phyloP scores from a whole-genome alignment of 2,888 invertebrate genomes.

The Eurytoma adleriae region DNA sequence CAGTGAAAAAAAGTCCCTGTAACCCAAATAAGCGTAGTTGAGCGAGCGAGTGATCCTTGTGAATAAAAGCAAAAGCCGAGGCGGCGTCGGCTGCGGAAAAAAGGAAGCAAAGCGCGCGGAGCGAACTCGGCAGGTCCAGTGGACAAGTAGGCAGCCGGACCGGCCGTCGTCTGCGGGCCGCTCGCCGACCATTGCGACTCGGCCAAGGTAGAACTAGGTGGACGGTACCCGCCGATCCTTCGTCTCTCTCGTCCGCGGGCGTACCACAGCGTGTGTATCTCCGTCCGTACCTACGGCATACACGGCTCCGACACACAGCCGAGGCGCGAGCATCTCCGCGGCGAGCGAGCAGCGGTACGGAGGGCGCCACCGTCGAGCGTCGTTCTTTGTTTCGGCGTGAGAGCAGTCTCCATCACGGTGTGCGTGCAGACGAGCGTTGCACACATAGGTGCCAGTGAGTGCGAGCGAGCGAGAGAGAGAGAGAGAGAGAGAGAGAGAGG shows the following conservation, averaged over 20 bases:
- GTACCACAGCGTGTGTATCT: background rate
- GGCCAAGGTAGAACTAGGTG: constrained; percentile 50
- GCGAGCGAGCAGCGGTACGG: constrained; percentile 43
- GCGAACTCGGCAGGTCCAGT: background rate
- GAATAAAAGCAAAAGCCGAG: background rate
- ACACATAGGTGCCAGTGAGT: background rate
- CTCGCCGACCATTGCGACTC: constrained; percentile 47
- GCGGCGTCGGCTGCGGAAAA: background rate
- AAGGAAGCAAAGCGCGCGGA: background rate
- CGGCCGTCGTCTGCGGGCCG: constrained; percentile 44
- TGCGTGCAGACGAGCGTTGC: constrained; percentile 11
- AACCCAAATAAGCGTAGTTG: background rate
- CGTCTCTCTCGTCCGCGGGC: background rate
- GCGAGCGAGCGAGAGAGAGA: background rate
- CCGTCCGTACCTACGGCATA: background rate
- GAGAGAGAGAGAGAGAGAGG: background rate
- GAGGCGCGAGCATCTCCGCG: constrained; percentile 16
- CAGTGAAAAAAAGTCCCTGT: background rate
- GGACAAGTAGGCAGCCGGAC: constrained; percentile 23
- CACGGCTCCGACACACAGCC: background rate
- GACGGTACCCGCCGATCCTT: background rate
- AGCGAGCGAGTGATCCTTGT: constrained; percentile 3
- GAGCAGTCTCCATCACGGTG: constrained; percentile 50
- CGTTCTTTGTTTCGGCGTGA: constrained; percentile 72
- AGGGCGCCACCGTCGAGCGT: constrained; percentile 68